Conservation (phyloP, 1,140 invertebrate species). For the Drosophila tani region DNA sequence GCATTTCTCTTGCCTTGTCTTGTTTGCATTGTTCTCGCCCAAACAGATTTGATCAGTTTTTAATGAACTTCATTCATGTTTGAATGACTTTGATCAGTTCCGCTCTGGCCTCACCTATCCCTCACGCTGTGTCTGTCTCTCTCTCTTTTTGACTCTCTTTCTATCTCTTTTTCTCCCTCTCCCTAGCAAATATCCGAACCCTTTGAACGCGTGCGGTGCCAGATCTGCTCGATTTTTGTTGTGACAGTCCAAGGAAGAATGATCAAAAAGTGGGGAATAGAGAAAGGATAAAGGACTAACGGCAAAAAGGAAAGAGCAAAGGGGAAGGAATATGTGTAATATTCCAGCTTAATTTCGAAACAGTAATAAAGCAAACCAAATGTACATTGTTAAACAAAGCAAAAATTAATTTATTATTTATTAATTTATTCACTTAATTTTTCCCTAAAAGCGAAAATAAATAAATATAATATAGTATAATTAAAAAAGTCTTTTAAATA, state of each 20-base stretch:
- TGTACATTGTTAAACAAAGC: neutral
- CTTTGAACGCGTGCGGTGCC: conserved; percentile 72
- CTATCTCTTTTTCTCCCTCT: neutral
- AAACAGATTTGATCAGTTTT: conserved; percentile 83
- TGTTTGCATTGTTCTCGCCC: conserved; percentile 83
- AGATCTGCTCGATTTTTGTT: conserved; percentile 35
- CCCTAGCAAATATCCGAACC: conserved; percentile 61
- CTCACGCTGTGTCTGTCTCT: neutral
- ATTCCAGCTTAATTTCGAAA: neutral
- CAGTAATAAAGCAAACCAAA: neutral
- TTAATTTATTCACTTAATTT: too few relatives aligned
- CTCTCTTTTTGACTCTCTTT: neutral
- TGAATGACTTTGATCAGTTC: conserved; percentile 84
- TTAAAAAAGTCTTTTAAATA: too few relatives aligned
- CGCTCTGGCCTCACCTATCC: conserved; percentile 59
- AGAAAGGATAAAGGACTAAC: neutral
- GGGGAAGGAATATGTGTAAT: conserved; percentile 39
- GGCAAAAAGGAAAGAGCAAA: neutral
- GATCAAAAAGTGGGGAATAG: neutral
- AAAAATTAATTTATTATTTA: too few relatives aligned
- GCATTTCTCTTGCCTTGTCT: conserved; percentile 68
- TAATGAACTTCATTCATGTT: conserved; percentile 85
- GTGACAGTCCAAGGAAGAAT: conserved; percentile 34
- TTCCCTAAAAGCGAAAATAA: too few relatives aligned
- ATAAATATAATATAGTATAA: too few relatives aligned